phyloP scores from a whole-genome alignment of 2,888 invertebrate species.

The Apamea crenata region DNA sequence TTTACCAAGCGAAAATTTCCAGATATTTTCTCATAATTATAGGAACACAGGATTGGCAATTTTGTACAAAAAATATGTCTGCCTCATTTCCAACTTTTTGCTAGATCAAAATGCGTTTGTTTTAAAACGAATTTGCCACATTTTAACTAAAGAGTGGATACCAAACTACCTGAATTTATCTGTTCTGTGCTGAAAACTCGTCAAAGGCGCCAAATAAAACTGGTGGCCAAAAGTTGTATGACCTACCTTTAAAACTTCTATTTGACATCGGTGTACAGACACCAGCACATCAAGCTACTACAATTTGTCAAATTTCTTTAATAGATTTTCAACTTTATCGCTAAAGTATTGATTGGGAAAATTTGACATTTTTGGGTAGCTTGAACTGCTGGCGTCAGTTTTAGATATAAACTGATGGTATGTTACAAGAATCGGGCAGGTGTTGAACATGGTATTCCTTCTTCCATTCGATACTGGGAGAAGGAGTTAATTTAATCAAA shows the following conservation, averaged over 20 bases:
- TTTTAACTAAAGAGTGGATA: neutral
- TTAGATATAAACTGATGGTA: neutral
- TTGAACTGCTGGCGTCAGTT: neutral
- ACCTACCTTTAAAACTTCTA: neutral
- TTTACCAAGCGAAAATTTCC: neutral
- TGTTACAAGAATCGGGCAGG: neutral
- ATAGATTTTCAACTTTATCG: no score
- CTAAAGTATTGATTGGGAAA: no score
- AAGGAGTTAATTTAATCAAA: neutral
- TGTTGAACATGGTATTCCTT: neutral
- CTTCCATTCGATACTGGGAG: neutral
- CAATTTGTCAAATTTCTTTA: no score
- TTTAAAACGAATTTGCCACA: neutral
- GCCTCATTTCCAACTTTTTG: neutral
- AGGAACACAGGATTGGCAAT: neutral
- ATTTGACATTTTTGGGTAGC: no score
- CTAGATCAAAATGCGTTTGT: neutral
- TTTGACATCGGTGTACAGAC: neutral
- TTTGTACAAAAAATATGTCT: neutral
- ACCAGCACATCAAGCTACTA: no score
- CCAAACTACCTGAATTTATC: no score
- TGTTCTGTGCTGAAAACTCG: no score
- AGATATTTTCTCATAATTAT: neutral
- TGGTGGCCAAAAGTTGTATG: no score
- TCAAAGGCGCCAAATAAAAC: no score